phyloP scores from a whole-genome alignment of 2,888 invertebrate genomes.

The Prenolepis imparis region DNA sequence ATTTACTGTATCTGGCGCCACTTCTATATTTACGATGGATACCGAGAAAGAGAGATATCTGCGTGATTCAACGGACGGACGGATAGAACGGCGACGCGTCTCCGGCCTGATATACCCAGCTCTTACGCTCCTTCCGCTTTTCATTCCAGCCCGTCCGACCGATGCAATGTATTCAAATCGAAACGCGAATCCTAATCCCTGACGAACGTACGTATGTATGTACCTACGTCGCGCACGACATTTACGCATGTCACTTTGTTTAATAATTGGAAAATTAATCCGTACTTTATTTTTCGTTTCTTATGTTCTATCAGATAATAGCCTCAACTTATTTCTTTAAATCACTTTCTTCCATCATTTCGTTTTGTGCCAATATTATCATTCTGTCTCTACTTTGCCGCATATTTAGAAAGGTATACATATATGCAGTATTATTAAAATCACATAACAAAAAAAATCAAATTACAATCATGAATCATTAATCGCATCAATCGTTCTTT shows the following conservation, averaged over 20 bases:
- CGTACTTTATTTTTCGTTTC: conserved; percentile 1
- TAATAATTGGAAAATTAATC: conserved; percentile 71
- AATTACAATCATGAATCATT: neutral
- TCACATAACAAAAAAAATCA: no score
- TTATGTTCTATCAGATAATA: neutral
- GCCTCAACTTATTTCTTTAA: neutral
- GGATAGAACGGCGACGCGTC: conserved; percentile 55
- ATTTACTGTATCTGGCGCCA: conserved; percentile 77
- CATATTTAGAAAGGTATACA: neutral
- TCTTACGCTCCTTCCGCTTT: conserved; percentile 68
- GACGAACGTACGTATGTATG: conserved; percentile 55
- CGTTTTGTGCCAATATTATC: neutral
- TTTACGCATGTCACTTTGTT: conserved; percentile 59
- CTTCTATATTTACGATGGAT: conserved; percentile 74
- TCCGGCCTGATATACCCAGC: conserved; percentile 48
- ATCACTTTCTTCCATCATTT: neutral
- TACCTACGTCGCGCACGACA: conserved; percentile 48
- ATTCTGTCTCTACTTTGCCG: neutral
- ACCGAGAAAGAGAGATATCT: conserved; percentile 69
- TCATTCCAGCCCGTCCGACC: conserved; percentile 67
- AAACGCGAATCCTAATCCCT: conserved; percentile 65
- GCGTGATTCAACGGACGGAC: conserved; percentile 68
- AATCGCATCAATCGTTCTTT: neutral
- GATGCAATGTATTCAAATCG: conserved; percentile 62
- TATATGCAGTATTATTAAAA: neutral